Base-by-base conservation (phyloP, 2,888 invertebrate genomes). In the Scaptomyza reducta region DNA sequence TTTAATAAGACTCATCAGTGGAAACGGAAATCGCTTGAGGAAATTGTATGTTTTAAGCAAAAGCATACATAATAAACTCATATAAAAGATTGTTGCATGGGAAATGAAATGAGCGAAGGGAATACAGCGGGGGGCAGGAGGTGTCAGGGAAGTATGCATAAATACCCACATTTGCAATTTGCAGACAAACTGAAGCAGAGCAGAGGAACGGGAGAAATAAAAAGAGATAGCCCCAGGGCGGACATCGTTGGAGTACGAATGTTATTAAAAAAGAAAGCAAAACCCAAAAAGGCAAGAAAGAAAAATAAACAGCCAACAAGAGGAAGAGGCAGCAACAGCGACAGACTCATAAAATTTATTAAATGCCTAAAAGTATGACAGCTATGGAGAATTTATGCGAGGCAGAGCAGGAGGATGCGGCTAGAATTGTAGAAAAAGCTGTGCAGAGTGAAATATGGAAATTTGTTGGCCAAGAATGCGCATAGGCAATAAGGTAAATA, bases 1-100 rank as follows among this genome's bases (percentile, higher is more conserved):
- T 83, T 87, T 85, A 85, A 85, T 85, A 85, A 85, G 87, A 83
- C 79, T 85, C 85, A 87, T 89, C 84, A 87, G 79, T 76, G 81
- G 77, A 79, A 79, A 86, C 79, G 87, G 87, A 87, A 89, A 88
- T 79, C 80, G 87, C 89, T 86, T 73, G 82, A 84, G 88, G 86
- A 89, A 89, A 87, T 86, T 88, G 87, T 88, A 79, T 86, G 86
- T 86, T 87, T 86, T 76, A 74, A 82, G 88, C 75, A 65, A 74
- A 74, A 74, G 75, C 71, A 80, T 81, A 79, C 81, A 86, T 87
- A 87, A 87, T 87, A 87, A 87, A 86, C 81, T 87, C 86, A 80
- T 88, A 88, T 84, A 88, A 87, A 88, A 88, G 84, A 85, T 83
- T 83, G 84, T 84, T 83, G 85, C 87, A 85, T 64, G 44, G 44